Percentiles rank a stretch among this genome's conserved stretches.
Conservation (phyloP, 2,113 vertebrate genomes). For the Quiscalus mexicanus region DNA sequence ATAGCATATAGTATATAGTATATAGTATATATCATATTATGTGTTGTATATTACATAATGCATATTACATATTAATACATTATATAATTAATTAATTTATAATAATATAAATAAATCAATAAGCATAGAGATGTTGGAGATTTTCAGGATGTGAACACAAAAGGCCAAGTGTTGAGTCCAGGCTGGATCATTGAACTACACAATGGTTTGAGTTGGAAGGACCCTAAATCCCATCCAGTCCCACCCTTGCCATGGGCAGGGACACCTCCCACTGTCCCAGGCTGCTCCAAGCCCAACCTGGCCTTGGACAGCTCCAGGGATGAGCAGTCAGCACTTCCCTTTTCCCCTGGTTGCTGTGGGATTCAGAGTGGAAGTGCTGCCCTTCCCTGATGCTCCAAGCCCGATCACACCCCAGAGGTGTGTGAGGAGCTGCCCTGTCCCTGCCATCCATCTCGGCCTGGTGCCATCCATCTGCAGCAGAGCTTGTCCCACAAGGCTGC, state of each 20-base stretch:
- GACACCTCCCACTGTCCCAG: neutral
- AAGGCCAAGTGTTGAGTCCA: neutral
- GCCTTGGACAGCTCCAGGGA: neutral
- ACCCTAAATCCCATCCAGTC: rapidly evolving
- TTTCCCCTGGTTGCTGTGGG: rapidly evolving
- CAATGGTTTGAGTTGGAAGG: neutral
- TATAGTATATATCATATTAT: too few species aligned
- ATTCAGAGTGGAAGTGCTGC: neutral
- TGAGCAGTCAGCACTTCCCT: neutral
- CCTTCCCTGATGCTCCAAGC: neutral
- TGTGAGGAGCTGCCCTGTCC: neutral
- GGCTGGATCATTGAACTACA: neutral
- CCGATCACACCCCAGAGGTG: neutral
- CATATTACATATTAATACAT: too few species aligned
- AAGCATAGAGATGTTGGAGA: neutral
- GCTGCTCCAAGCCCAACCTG: rapidly evolving
- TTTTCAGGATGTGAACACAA: neutral
- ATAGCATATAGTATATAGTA: too few species aligned
- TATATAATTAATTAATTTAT: too few species aligned
- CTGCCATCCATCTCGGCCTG: neutral
- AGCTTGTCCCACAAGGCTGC: conserved; percentile 8
- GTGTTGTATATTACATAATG: too few species aligned
- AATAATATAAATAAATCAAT: too few species aligned
- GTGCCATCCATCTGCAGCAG: conserved; percentile 10
- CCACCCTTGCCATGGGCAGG: neutral